Conservation (phyloP, 1,140 invertebrate genomes). For the Neuroterus valhalla region DNA sequence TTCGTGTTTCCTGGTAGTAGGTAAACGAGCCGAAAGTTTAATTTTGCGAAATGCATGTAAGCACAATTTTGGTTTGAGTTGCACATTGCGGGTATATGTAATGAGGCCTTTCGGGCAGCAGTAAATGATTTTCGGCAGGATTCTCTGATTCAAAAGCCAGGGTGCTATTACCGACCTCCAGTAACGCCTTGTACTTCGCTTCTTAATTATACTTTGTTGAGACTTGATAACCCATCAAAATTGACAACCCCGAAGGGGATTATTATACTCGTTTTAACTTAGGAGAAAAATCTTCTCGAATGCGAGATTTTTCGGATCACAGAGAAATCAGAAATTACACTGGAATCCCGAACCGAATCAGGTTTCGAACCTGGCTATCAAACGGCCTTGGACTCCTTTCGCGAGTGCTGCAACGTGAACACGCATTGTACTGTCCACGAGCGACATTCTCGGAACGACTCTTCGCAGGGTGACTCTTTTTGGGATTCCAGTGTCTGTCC, state of each 20-base stretch:
- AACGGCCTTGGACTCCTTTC: no score
- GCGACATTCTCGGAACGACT: no score
- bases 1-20: not conserved
- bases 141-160: constrained; percentile 3
- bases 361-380: no score
- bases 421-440: no score
- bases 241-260: constrained; percentile 5
- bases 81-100: not conserved
- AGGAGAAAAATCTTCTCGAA: constrained; percentile 1
- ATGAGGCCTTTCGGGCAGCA: constrained; percentile 20
- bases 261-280: constrained; percentile 15
- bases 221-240: constrained; percentile 2
- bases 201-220: not conserved
- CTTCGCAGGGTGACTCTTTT: no score
- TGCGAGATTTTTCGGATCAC: not conserved
- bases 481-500: no score
- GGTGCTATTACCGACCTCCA: not conserved
- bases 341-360: no score
- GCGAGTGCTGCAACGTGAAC: no score
- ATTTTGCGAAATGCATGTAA: not conserved
- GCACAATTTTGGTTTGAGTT: constrained; percentile 10
- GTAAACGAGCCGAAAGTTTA: not conserved
- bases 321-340: not conserved
- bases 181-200: not conserved
- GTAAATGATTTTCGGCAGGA: constrained; percentile 27